Evolutionary conservation across 2,888 invertebrate species (phyloP).

Genomic region (Tryphoninae sp.): DNA sequence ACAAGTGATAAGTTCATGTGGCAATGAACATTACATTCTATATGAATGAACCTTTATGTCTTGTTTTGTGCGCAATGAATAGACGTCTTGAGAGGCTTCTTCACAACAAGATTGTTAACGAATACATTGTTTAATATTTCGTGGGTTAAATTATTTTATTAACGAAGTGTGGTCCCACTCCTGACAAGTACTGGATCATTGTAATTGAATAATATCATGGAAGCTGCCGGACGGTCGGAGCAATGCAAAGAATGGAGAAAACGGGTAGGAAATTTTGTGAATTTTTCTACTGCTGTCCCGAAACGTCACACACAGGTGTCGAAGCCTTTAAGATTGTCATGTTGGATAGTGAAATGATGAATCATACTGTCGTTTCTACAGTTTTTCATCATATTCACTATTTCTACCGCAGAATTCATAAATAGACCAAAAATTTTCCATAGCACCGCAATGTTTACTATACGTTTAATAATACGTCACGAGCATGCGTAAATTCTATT

Average conservation of each 20-base stretch:
- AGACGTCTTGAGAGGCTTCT: slow-evolving; percentile 49
- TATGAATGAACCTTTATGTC: slow-evolving; percentile 28
- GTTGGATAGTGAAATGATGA: slow-evolving; percentile 29
- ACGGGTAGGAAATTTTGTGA: slow-evolving; percentile 69
- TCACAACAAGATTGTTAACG: slow-evolving; percentile 9
- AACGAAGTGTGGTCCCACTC: background rate
- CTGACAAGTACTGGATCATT: slow-evolving; percentile 10
- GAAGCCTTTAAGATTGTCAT: background rate
- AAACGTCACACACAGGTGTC: slow-evolving; percentile 60
- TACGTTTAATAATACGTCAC: background rate
- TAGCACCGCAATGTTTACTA: slow-evolving; percentile 32
- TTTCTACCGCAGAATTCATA: background rate
- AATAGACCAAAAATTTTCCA: slow-evolving; percentile 1
- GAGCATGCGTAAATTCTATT: background rate
- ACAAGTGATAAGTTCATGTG: background rate
- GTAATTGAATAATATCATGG: slow-evolving; percentile 67
- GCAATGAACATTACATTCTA: background rate
- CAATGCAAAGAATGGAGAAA: slow-evolving; percentile 76
- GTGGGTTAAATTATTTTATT: slow-evolving; percentile 1
- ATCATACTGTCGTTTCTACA: slow-evolving; percentile 18
- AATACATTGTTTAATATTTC: slow-evolving; percentile 11
- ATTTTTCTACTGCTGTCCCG: background rate
- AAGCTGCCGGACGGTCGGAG: slow-evolving; percentile 70
- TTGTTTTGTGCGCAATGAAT: slow-evolving; percentile 31
- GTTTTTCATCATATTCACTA: background rate